A percentile compares a stretch with the other conserved stretches of the same genome.
phyloP scores from a whole-genome alignment of 2,888 invertebrate species.

The Pachycephus smyrnensis region DNA sequence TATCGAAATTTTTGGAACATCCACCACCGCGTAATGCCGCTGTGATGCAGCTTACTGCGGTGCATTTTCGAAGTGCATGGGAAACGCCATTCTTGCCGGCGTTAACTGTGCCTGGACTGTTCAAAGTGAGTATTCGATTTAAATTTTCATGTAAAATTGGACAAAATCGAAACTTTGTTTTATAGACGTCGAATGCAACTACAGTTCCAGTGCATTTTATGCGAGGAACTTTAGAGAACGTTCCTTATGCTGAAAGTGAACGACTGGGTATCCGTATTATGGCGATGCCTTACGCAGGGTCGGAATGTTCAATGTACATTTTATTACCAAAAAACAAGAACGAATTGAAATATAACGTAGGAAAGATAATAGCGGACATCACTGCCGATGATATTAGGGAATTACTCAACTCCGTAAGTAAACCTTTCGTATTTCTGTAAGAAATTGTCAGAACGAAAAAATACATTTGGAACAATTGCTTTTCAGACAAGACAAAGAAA shows the following conservation, averaged over 20 bases:
- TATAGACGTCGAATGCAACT: slow-evolving; percentile 20
- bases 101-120: slow-evolving; percentile 54
- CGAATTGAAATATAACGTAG: slow-evolving; percentile 51
- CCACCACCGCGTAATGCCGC: slow-evolving; percentile 57
- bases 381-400: slow-evolving; percentile 46
- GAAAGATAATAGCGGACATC: slow-evolving; percentile 44
- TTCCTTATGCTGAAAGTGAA: slow-evolving; percentile 58
- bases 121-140: slow-evolving; percentile 38
- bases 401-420: slow-evolving; percentile 39
- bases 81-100: slow-evolving; percentile 64
- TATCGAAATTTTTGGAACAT: slow-evolving; percentile 55
- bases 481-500: slow-evolving; percentile 17
- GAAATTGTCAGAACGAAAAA: not conserved
- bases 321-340: slow-evolving; percentile 62
- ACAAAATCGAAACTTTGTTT: no score
- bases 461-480: not conserved
- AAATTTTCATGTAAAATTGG: no score
- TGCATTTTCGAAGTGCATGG: slow-evolving; percentile 68
- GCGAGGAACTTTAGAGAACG: slow-evolving; percentile 51
- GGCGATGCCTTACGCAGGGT: slow-evolving; percentile 66
- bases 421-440: not conserved
- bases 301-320: slow-evolving; percentile 66
- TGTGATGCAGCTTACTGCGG: slow-evolving; percentile 65
- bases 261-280: slow-evolving; percentile 60
- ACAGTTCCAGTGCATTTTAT: slow-evolving; percentile 52